Evolutionary conservation across 2,113 vertebrate genomes (phyloP).

Genomic region (Talpa occidentalis): DNA sequence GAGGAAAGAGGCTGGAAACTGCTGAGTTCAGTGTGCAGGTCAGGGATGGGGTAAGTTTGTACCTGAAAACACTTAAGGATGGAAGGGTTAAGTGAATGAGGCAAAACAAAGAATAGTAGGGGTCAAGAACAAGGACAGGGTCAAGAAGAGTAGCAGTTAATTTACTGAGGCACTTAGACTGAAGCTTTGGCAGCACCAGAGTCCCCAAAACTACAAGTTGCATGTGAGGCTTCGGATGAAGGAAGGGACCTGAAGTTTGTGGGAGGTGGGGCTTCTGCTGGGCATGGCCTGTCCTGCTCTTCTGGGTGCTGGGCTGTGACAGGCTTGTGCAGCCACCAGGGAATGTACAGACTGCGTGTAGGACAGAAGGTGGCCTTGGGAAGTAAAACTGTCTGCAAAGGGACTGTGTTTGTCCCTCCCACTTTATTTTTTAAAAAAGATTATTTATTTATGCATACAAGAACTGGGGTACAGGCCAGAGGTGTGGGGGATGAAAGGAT

Average conservation of each 20-base stretch:
- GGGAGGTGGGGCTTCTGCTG: background rate
- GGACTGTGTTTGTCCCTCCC: background rate
- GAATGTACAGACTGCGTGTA: background rate
- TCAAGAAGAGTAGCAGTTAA: background rate
- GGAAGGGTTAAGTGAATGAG: conserved; percentile 37
- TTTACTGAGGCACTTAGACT: background rate
- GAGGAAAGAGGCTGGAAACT: background rate
- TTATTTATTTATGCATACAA: too few species aligned
- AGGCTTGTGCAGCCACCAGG: background rate
- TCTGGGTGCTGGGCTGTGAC: background rate
- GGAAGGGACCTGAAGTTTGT: background rate
- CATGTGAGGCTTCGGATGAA: background rate
- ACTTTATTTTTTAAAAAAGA: too few species aligned
- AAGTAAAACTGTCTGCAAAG: fast-evolving
- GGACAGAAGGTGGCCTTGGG: background rate
- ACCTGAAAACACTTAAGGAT: conserved; percentile 11
- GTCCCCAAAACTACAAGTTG: background rate
- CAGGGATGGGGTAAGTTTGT: background rate
- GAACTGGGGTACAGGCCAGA: too few species aligned
- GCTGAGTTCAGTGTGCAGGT: background rate
- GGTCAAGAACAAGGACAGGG: background rate
- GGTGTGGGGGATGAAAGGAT: too few species aligned
- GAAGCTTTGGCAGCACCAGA: background rate
- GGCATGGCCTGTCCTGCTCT: background rate
- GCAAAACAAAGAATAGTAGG: background rate